These are phyloP conservation scores for Boleophthalmus pectinirostris DNA, from an alignment of 2,113 vertebrate genomes.

Conservation along the genomic window DNA sequence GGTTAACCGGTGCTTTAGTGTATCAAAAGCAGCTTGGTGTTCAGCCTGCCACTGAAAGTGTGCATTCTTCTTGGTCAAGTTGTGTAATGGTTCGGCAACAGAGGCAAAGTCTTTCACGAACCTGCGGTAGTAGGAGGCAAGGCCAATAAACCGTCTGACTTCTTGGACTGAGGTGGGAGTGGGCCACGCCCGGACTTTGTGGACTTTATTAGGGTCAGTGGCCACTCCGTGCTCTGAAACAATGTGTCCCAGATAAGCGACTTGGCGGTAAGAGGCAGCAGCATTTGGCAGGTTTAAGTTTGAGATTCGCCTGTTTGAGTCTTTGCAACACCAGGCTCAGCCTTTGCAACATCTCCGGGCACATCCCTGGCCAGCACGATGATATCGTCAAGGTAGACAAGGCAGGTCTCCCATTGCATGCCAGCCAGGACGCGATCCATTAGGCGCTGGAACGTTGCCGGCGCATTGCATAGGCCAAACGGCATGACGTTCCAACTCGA, in stretches of 20 bases:
- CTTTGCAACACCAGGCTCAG: constrained; percentile 21
- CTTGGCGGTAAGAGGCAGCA: constrained; percentile 12
- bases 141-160: neutral
- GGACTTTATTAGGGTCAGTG: constrained; percentile 12
- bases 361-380: neutral
- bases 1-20: neutral
- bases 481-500: constrained; percentile 47
- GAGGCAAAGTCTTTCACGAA: constrained; percentile 35
- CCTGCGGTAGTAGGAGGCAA: constrained; percentile 25
- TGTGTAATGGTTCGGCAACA: constrained; percentile 18
- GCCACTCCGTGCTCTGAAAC: neutral
- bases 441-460: neutral
- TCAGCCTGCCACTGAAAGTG: neutral
- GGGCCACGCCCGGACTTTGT: neutral
- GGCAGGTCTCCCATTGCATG: constrained; percentile 26
- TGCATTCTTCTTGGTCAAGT: too few species aligned
- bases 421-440: constrained; percentile 19
- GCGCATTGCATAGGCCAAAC: constrained; percentile 27
- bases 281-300: constrained; percentile 22
- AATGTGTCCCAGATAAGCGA: constrained; percentile 13
- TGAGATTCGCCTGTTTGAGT: constrained; percentile 27
- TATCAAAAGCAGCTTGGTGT: constrained; percentile 7
- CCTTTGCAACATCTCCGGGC: constrained; percentile 17
- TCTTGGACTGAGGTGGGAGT: neutral
- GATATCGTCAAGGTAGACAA: constrained; percentile 14